phyloP scores from a whole-genome alignment of 2,888 invertebrate genomes.

The Xanthorhoe designata region DNA sequence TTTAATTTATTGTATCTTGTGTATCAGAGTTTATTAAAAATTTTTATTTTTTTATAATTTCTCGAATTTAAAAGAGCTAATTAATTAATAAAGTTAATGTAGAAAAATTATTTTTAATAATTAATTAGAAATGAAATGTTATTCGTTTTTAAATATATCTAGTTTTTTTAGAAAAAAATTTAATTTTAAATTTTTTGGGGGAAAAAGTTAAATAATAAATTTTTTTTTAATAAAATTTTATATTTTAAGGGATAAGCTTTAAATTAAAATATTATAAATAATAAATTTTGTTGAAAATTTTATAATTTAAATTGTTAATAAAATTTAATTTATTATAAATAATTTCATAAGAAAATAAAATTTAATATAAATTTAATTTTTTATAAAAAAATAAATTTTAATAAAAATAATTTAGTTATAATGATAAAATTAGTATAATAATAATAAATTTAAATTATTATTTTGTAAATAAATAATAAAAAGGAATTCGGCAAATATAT shows the following conservation, averaged over 20 bases:
- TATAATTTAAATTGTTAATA: conserved; percentile 86
- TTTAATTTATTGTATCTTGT: conserved; percentile 88
- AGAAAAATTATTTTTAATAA: conserved; percentile 86
- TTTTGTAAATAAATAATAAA: conserved; percentile 67
- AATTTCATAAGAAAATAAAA: conserved; percentile 65
- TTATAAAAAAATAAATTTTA: conserved; percentile 71
- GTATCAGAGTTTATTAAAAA: conserved; percentile 89
- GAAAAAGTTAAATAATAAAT: conserved; percentile 55
- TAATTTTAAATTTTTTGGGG: conserved; percentile 80
- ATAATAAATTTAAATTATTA: conserved; percentile 52
- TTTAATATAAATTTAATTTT: conserved; percentile 73
- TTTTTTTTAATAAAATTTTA: conserved; percentile 63
- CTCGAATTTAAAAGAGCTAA: conserved; percentile 88
- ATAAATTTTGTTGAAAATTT: conserved; percentile 64
- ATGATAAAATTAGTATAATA: conserved; percentile 86
- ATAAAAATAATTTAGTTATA: conserved; percentile 76
- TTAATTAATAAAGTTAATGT: conserved; percentile 85
- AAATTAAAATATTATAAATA: conserved; percentile 83
- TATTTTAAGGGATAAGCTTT: conserved; percentile 87
- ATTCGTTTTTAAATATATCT: conserved; percentile 88
- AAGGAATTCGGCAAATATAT: conserved; percentile 88
- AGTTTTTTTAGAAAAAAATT: conserved; percentile 83
- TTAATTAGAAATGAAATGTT: conserved; percentile 88
- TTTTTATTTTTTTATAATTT: conserved; percentile 68
- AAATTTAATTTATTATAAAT: conserved; percentile 80